A percentile compares a stretch with the other conserved stretches of the same genome.
phyloP scores from a whole-genome alignment of 2,113 vertebrate species.

The Rhombomys opimus region DNA sequence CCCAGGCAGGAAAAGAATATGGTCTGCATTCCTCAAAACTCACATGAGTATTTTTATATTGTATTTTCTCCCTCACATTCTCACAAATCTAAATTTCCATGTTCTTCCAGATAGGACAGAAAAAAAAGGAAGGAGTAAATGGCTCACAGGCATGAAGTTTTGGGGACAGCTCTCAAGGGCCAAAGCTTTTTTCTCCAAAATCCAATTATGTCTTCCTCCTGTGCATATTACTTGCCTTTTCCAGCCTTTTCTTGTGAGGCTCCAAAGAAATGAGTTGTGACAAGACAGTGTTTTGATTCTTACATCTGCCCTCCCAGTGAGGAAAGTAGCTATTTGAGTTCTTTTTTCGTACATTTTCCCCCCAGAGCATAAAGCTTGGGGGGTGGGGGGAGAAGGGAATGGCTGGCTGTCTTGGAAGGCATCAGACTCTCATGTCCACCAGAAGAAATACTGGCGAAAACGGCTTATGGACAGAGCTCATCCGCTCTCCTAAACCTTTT shows the following conservation, averaged over 20 bases:
- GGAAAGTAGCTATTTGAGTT: constrained; percentile 35
- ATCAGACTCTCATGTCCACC: constrained; percentile 27
- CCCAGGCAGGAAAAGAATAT: constrained; percentile 17
- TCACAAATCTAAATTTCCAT: constrained; percentile 40
- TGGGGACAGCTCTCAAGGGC: neutral
- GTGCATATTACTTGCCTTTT: neutral
- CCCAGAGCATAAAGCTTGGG: neutral
- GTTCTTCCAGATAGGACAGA: constrained; percentile 30
- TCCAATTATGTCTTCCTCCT: neutral
- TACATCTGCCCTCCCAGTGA: constrained; percentile 20
- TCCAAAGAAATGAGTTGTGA: constrained; percentile 36
- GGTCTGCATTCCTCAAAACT: constrained; percentile 13
- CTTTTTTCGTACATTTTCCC: neutral
- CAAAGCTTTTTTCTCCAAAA: neutral
- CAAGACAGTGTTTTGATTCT: constrained; percentile 17
- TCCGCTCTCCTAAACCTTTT: constrained; percentile 46
- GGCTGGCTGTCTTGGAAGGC: neutral
- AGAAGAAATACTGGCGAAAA: constrained; percentile 28
- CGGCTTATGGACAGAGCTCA: neutral
- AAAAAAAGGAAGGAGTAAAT: constrained; percentile 11
- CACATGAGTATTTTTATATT: neutral
- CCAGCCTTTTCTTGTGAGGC: neutral
- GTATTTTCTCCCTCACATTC: neutral
- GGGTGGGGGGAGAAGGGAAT: constrained; percentile 1
- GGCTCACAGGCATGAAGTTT: neutral